Base-by-base conservation (phyloP, 2,113 vertebrate species). In the Chaetodon trifascialis region DNA sequence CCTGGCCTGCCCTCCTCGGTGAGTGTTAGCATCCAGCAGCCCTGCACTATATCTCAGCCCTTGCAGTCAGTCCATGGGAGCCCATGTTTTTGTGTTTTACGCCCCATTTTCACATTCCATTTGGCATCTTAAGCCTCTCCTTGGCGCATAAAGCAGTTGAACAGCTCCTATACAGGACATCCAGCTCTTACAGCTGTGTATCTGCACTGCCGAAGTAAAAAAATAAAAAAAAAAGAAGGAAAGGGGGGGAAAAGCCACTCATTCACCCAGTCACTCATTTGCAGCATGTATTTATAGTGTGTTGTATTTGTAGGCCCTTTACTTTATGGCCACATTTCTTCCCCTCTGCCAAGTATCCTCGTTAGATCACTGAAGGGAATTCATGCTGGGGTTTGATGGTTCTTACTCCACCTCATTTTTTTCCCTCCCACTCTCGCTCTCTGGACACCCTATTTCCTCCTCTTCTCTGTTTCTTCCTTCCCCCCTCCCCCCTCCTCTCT, bases 1-100 rank as follows among this genome's bases (percentile, higher is more conserved):
- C 97, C 96, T 16, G 98, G 98, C 89, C 96, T 99, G 76, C 98
- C 98, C 4, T 97, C 98, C 73, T 99, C 97, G 71, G 98, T 99
- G 91, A 97, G 95, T 94, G 73, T 40, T 55, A 67, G 49, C 78
- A 69, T 82, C 59, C 72, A 78, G 23, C 11, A 74, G 21, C 30
- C 16, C n/a, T 56, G 66, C 59, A 73, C 51, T 67, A 10, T 60
- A 72, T 70, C 63, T 77, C 56, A 56, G 59, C 36, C 23, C 19
- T 49, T 46, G 23, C 67, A 72, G 58, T 74, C 54, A 36, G 70
- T 84, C 60, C 46, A 72, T 40, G 23, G 44, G 14, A 84, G 68
- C 66, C 73, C 52, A 15, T 79, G 74, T 84, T 80, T 86, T 85
- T 23, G 71, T 75, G 75, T 88, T 80, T 82, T 62, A 69, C 58